phyloP scores from a whole-genome alignment of 2,797 vertebrate genomes.

The Gambusia yucatana region DNA sequence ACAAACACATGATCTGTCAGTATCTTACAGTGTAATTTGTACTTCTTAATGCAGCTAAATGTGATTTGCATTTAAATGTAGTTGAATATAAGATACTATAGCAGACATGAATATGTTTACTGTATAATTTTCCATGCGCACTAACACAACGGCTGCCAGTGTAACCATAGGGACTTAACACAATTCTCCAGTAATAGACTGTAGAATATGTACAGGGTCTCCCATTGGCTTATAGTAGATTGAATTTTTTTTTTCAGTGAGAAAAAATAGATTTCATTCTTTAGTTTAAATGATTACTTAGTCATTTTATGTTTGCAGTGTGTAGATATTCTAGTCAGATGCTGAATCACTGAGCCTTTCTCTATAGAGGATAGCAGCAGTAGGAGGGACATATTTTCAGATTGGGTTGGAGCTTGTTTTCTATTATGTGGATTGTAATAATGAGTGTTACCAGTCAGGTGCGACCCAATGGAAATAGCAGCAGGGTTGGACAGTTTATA shows the following conservation, averaged over 20 bases:
- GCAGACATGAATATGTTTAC: background rate
- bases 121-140: background rate
- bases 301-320: background rate
- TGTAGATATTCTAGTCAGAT: background rate
- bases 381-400: background rate
- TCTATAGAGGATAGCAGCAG: background rate
- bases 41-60: background rate
- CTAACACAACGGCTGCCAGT: background rate
- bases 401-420: conserved; percentile 18
- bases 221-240: conserved; percentile 3
- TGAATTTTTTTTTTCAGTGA: conserved; percentile 13
- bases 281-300: background rate
- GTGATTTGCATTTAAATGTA: background rate
- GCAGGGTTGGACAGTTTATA: conserved; percentile 1
- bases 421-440: conserved; percentile 13
- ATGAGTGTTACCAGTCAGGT: conserved; percentile 31
- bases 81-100: background rate
- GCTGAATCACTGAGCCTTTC: background rate
- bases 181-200: background rate
- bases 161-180: background rate
- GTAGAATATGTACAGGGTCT: background rate
- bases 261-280: background rate
- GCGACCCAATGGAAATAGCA: conserved; percentile 4
- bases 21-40: background rate
- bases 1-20: background rate